Conservation (phyloP, 2,888 invertebrate species). For the Gymnoscelis rufifasciata region DNA sequence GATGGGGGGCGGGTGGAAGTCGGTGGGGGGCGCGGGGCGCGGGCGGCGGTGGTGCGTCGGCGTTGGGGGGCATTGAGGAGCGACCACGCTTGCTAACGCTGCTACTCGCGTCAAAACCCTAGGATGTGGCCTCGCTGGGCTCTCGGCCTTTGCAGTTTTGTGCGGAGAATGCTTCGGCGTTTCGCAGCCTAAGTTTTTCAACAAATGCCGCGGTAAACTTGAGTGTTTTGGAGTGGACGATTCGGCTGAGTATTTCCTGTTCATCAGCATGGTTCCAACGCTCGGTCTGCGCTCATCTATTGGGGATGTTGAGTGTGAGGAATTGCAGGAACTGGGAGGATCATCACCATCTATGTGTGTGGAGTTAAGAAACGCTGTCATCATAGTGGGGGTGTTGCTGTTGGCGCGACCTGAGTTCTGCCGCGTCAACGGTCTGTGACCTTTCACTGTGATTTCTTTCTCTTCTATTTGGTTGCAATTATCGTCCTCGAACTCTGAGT, state of each 20-base stretch:
- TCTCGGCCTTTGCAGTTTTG: slow-evolving; percentile 51
- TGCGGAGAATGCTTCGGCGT: slow-evolving; percentile 68
- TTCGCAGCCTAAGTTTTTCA: slow-evolving; percentile 65
- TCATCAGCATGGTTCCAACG: slow-evolving; percentile 67
- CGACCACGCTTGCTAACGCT: slow-evolving; percentile 62
- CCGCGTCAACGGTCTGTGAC: slow-evolving; percentile 84
- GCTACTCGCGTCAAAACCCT: slow-evolving; percentile 80
- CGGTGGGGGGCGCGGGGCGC: slow-evolving; percentile 79
- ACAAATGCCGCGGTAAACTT: slow-evolving; percentile 65
- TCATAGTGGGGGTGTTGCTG: slow-evolving; percentile 71
- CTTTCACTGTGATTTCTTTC: slow-evolving; percentile 74
- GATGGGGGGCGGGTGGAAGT: slow-evolving; percentile 73
- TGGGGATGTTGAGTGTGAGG: slow-evolving; percentile 66
- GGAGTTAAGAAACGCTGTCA: slow-evolving; percentile 71
- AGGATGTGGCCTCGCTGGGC: slow-evolving; percentile 80
- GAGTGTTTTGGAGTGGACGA: slow-evolving; percentile 68
- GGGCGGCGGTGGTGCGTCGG: slow-evolving; percentile 90
- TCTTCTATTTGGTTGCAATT: slow-evolving; percentile 74
- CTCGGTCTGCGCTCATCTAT: slow-evolving; percentile 60
- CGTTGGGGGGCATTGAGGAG: slow-evolving; percentile 89
- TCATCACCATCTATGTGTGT: slow-evolving; percentile 62
- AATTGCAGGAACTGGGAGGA: slow-evolving; percentile 64
- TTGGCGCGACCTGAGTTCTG: slow-evolving; percentile 81
- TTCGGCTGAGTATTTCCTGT: slow-evolving; percentile 66
- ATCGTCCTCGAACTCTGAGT: slow-evolving; percentile 73